phyloP scores from a whole-genome alignment of 2,113 vertebrate genomes.

The Hypomesus transpacificus region DNA sequence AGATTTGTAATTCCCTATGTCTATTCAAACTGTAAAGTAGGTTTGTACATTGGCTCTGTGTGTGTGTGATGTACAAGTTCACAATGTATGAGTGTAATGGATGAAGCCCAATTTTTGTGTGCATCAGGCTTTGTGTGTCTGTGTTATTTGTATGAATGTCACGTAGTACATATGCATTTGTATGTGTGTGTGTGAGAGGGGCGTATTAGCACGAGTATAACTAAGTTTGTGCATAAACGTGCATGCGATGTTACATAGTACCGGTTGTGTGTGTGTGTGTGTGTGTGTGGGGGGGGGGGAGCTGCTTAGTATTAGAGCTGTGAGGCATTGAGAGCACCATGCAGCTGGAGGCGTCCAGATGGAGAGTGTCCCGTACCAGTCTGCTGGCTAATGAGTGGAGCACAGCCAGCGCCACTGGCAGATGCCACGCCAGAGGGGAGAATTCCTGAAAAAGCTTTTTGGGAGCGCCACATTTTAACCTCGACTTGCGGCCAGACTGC shows the following conservation, averaged over 20 bases:
- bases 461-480: slow-evolving; percentile 24
- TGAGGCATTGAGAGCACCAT: slow-evolving; percentile 11
- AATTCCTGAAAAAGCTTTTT: slow-evolving; percentile 27
- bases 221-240: neutral
- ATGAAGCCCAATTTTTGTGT: too few relatives aligned
- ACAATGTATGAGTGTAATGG: too few relatives aligned
- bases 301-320: slow-evolving; percentile 11
- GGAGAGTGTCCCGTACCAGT: slow-evolving; percentile 38
- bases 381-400: slow-evolving; percentile 53
- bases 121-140: neutral
- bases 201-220: neutral
- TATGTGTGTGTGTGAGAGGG: neutral
- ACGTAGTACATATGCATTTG: slow-evolving; percentile 3
- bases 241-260: too few relatives aligned
- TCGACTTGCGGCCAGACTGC: neutral
- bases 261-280: neutral
- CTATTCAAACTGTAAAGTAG: too few relatives aligned
- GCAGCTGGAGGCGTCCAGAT: slow-evolving; percentile 54
- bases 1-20: too few relatives aligned
- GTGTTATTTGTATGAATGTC: neutral
- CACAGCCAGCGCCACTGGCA: slow-evolving; percentile 48
- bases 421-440: slow-evolving; percentile 35
- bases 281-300: neutral
- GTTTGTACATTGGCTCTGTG: too few relatives aligned
- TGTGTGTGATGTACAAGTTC: too few relatives aligned